Evolutionary conservation across 2,797 vertebrate genomes (phyloP).

Genomic region (Myotis planiceps): DNA sequence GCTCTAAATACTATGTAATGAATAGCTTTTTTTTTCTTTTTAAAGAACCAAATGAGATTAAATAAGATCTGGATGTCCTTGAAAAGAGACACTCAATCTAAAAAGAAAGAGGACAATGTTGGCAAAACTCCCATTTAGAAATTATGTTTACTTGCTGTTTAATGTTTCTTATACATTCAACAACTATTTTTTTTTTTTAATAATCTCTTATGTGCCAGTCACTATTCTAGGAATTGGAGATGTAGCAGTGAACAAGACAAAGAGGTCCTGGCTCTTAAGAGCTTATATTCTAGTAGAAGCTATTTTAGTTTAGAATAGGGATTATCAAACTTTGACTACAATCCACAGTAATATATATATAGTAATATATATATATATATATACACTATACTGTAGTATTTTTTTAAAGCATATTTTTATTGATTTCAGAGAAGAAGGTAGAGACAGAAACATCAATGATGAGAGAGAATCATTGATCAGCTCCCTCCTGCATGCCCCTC

Average conservation of each 20-base stretch:
- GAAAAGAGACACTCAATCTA: slow-evolving; percentile 11
- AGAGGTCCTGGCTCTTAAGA: not conserved
- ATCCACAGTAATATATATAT: not conserved
- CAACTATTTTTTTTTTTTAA: not conserved
- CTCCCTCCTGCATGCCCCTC: no score
- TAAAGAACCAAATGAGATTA: slow-evolving; percentile 11
- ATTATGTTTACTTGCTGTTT: not conserved
- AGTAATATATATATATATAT: not conserved
- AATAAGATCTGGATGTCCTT: not conserved
- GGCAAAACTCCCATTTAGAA: not conserved
- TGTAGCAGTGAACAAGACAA: not conserved
- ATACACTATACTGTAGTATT: not conserved
- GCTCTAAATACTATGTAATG: not conserved
- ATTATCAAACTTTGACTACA: not conserved
- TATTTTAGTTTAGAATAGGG: slow-evolving; percentile 3
- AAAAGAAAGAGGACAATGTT: not conserved
- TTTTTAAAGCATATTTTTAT: no score
- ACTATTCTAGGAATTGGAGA: not conserved
- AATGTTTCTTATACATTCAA: not conserved
- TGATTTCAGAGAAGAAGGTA: no score
- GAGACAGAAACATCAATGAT: no score
- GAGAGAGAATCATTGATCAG: no score
- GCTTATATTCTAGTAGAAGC: not conserved
- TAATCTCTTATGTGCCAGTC: not conserved
- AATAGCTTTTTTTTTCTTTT: not conserved